Evolutionary conservation across 2,113 vertebrate species (phyloP).

Genomic region (Dromaius novaehollandiae): DNA sequence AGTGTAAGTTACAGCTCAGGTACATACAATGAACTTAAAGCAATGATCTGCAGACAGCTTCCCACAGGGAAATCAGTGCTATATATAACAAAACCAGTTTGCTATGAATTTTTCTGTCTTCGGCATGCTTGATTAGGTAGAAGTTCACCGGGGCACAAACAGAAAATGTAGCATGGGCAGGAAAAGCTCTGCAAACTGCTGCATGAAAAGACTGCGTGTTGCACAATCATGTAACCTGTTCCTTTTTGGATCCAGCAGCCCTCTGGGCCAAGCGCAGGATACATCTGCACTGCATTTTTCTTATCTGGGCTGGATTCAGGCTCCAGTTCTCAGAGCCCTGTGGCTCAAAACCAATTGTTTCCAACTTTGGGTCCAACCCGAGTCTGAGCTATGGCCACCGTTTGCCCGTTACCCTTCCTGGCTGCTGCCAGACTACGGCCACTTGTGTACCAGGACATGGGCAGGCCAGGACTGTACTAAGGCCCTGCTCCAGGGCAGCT

Average conservation of each 20-base stretch:
- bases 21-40: not conserved
- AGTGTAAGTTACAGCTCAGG: not conserved
- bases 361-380: not conserved
- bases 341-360: not conserved
- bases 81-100: not conserved
- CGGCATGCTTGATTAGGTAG: not conserved
- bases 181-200: not conserved
- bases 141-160: not conserved
- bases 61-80: not conserved
- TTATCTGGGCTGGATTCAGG: too few species aligned
- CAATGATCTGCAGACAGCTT: slow-evolving; percentile 14
- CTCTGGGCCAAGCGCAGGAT: not conserved
- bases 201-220: not conserved
- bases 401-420: not conserved
- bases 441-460: not conserved
- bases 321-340: not conserved
- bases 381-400: not conserved
- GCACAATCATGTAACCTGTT: fast-evolving
- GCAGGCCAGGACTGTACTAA: not conserved
- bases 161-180: not conserved
- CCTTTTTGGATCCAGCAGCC: not conserved
- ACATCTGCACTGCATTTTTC: not conserved
- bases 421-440: not conserved
- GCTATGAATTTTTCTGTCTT: not conserved
- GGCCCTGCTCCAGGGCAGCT: not conserved